Percentiles rank a stretch among this genome's conserved stretches.
Evolutionary conservation across 2,113 vertebrate species (phyloP).

Genomic region (Anguilla japonica): DNA sequence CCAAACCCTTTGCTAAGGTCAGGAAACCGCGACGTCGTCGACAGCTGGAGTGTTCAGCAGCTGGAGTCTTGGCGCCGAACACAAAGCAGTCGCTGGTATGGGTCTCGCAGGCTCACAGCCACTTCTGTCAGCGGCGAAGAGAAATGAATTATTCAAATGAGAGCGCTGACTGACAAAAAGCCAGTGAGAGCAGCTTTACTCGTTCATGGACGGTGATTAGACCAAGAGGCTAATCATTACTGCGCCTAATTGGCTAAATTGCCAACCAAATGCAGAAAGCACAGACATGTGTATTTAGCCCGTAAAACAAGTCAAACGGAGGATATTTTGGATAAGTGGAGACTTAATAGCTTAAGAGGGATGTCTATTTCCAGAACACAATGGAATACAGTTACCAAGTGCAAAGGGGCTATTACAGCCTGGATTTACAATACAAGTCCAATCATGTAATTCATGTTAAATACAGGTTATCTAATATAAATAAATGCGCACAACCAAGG

Average conservation of each 20-base stretch:
- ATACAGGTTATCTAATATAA: not conserved
- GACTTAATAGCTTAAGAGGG: constrained; percentile 40
- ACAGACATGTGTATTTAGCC: constrained; percentile 61
- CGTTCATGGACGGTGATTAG: constrained; percentile 60
- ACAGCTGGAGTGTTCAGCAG: not conserved
- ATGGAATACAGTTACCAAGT: not conserved
- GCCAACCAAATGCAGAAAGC: constrained; percentile 55
- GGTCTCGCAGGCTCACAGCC: not conserved
- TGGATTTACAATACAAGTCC: not conserved
- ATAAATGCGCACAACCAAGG: not conserved
- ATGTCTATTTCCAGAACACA: not conserved
- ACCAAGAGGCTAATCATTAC: constrained; percentile 64
- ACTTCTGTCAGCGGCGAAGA: constrained; percentile 31
- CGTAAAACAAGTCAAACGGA: constrained; percentile 40
- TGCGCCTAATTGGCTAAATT: constrained; percentile 68
- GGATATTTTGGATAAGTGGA: constrained; percentile 45
- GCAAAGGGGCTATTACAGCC: not conserved
- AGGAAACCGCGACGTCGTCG: too few relatives aligned
- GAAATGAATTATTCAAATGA: constrained; percentile 66
- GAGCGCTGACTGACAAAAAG: constrained; percentile 69
- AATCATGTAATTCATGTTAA: not conserved
- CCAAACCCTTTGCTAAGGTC: too few relatives aligned
- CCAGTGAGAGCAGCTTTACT: constrained; percentile 55
- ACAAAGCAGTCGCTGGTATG: not conserved
- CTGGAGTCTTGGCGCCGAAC: not conserved